Evolutionary conservation across 2,797 vertebrate genomes (phyloP).

Genomic region (Morelia viridis): DNA sequence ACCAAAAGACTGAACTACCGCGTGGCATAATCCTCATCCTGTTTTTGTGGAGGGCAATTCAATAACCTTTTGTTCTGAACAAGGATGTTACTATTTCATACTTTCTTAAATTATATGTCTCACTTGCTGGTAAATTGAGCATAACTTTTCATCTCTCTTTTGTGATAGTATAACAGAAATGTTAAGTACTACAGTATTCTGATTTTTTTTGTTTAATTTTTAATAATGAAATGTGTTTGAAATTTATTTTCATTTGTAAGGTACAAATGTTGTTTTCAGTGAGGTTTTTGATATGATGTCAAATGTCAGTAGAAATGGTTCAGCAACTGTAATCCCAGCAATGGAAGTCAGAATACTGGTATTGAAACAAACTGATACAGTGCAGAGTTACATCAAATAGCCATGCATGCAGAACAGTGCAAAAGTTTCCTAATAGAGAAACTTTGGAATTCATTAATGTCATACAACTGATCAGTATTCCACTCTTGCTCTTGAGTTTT

Average conservation of each 20-base stretch:
- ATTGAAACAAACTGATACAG: background rate
- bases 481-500: background rate
- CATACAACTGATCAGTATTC: background rate
- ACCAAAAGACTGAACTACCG: background rate
- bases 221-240: background rate
- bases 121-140: background rate
- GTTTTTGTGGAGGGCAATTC: too few relatives aligned
- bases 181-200: background rate
- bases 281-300: background rate
- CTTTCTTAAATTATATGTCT: background rate
- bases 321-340: background rate
- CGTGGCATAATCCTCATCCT: background rate
- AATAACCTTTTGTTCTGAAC: background rate
- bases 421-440: background rate
- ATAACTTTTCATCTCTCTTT: background rate
- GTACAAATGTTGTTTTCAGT: background rate
- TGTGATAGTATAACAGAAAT: background rate
- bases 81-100: background rate
- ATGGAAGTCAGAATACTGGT: background rate
- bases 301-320: background rate
- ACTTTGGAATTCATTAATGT: background rate
- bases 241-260: background rate
- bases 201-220: background rate
- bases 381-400: background rate
- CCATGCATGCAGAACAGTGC: background rate